Evolutionary conservation across 1,140 invertebrate species (phyloP).

Genomic region (Drosophila mayri): DNA sequence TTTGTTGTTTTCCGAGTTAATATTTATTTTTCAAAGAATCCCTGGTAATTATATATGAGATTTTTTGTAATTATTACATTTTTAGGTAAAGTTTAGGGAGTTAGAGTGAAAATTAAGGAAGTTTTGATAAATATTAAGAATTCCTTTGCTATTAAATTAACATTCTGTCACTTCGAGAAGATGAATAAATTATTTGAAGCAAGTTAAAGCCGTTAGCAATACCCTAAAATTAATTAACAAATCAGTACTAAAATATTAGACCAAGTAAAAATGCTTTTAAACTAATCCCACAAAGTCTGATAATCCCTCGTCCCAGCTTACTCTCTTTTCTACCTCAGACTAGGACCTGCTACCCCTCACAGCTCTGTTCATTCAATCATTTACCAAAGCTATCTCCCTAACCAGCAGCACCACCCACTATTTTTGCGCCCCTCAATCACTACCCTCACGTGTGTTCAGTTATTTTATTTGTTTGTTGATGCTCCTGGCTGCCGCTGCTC

Average conservation of each 20-base stretch:
- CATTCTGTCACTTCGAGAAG: too few relatives aligned
- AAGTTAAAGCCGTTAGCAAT: neutral
- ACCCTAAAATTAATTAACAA: neutral
- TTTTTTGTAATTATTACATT: too few relatives aligned
- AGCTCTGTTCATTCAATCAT: conserved; percentile 11
- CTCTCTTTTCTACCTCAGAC: neutral
- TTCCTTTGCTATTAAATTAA: too few relatives aligned
- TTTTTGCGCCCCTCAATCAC: conserved; percentile 16
- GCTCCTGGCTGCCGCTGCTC: conserved; percentile 16
- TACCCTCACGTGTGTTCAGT: conserved; percentile 57
- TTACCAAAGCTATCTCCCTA: conserved; percentile 5
- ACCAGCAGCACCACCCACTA: neutral
- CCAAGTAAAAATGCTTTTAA: neutral
- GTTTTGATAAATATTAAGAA: neutral
- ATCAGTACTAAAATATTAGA: too few relatives aligned
- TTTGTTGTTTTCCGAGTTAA: neutral
- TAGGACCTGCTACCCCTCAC: neutral
- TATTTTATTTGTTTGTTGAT: conserved; percentile 70
- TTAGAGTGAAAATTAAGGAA: neutral
- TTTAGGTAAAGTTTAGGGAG: too few relatives aligned
- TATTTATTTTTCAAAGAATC: neutral
- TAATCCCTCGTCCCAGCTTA: neutral
- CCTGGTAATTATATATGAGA: too few relatives aligned
- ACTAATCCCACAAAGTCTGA: too few relatives aligned
- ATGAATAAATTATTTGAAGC: neutral